These are phyloP conservation scores for Sarcoramphus papa DNA, from an alignment of 2,797 vertebrate species.

Conservation along the genomic window DNA sequence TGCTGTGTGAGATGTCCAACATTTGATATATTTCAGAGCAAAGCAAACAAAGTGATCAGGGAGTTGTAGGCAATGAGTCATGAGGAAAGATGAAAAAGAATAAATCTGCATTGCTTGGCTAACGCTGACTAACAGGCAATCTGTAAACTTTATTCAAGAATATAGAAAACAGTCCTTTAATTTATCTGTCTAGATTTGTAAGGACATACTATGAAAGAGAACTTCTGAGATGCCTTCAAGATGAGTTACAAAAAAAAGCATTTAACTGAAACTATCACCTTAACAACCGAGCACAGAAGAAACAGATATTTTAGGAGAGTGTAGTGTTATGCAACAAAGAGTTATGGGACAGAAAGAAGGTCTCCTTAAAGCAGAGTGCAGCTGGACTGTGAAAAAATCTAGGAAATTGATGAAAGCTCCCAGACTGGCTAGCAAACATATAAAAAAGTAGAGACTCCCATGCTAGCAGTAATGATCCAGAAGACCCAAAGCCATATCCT, in stretches of 20 bases:
- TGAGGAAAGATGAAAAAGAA: not conserved
- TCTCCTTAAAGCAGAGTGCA: not conserved
- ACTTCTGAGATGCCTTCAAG: not conserved
- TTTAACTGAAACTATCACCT: not conserved
- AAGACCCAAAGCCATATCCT: not conserved
- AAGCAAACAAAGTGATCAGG: not conserved
- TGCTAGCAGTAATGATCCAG: not conserved
- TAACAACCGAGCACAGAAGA: not conserved
- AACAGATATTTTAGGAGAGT: not conserved
- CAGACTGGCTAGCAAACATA: not conserved
- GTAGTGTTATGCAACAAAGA: not conserved
- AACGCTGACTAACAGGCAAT: not conserved
- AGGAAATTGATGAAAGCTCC: not conserved
- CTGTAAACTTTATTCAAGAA: not conserved
- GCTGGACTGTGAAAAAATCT: not conserved
- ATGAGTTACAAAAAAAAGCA: not conserved
- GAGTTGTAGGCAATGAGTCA: not conserved
- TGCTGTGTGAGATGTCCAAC: not conserved
- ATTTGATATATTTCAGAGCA: not conserved
- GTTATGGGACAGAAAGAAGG: not conserved
- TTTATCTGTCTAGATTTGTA: not conserved
- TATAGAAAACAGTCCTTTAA: not conserved
- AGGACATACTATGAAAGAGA: not conserved
- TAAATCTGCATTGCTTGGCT: not conserved
- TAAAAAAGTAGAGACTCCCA: not conserved